Conservation (phyloP, 2,113 vertebrate species). For the Melanocharis versteri region DNA sequence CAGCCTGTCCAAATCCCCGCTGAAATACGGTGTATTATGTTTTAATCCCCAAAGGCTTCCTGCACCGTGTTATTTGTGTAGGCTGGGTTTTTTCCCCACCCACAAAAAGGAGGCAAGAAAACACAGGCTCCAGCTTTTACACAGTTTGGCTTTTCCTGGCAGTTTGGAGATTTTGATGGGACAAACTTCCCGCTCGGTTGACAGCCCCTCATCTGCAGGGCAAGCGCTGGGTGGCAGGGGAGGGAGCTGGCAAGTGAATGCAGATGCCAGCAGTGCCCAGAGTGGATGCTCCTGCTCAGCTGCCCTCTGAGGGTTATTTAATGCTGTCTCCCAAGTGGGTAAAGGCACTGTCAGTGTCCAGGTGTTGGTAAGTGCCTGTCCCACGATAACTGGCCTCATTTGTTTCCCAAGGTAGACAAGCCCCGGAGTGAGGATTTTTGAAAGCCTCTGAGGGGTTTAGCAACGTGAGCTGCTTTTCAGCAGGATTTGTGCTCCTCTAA, state of each 20-base stretch:
- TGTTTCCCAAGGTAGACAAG: neutral
- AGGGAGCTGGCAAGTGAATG: neutral
- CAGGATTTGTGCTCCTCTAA: neutral
- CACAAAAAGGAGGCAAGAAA: neutral
- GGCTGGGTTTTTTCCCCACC: neutral
- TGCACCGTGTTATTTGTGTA: neutral
- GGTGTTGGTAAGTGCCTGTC: neutral
- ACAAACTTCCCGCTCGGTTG: neutral
- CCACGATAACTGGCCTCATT: neutral
- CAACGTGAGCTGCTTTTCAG: neutral
- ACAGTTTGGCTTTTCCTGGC: neutral
- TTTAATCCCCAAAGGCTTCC: conserved; percentile 5
- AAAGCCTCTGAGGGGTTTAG: neutral
- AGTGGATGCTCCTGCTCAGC: neutral
- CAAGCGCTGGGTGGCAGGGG: neutral
- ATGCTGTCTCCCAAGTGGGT: neutral
- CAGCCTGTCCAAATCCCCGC: neutral
- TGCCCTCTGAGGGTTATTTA: neutral
- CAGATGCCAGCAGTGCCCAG: neutral
- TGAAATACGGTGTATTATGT: neutral
- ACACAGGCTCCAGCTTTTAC: neutral
- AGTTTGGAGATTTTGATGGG: neutral
- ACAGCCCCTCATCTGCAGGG: neutral
- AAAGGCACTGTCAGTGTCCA: neutral
- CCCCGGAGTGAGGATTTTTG: neutral